Evolutionary conservation across 2,888 invertebrate species (phyloP).

Genomic region (Serripes groenlandicus): DNA sequence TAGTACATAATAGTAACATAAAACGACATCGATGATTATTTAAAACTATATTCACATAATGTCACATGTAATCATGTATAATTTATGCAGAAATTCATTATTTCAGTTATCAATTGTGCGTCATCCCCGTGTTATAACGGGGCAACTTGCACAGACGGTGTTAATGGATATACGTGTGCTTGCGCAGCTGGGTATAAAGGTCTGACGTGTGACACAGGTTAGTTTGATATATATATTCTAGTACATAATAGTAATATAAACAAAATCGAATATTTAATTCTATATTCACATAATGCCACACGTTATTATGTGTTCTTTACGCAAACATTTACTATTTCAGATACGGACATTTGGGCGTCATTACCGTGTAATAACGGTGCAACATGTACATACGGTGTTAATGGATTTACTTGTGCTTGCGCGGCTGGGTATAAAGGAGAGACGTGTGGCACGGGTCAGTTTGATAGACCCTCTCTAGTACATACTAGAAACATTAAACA

Average conservation of each 20-base stretch:
- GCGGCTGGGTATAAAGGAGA: not conserved
- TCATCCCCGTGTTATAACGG: not conserved
- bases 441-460: too few species aligned
- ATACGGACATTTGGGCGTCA: not conserved
- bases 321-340: not conserved
- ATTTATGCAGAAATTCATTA: too few species aligned
- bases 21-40: too few species aligned
- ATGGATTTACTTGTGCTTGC: not conserved
- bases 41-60: too few species aligned
- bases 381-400: not conserved
- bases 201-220: not conserved
- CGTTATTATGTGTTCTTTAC: too few species aligned
- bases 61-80: too few species aligned
- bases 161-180: not conserved
- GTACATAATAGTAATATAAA: too few species aligned
- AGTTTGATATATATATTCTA: not conserved
- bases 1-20: too few species aligned
- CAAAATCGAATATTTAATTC: too few species aligned
- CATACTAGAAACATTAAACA: too few species aligned
- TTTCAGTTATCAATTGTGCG: not conserved
- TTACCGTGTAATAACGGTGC: not conserved
- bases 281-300: too few species aligned
- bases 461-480: too few species aligned
- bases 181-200: not conserved
- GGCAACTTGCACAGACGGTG: not conserved